Evolutionary conservation across 1,140 invertebrate genomes (phyloP), one percentile per base, ranked within the genome.

Genomic region (Mactra quadrangularis): DNA sequence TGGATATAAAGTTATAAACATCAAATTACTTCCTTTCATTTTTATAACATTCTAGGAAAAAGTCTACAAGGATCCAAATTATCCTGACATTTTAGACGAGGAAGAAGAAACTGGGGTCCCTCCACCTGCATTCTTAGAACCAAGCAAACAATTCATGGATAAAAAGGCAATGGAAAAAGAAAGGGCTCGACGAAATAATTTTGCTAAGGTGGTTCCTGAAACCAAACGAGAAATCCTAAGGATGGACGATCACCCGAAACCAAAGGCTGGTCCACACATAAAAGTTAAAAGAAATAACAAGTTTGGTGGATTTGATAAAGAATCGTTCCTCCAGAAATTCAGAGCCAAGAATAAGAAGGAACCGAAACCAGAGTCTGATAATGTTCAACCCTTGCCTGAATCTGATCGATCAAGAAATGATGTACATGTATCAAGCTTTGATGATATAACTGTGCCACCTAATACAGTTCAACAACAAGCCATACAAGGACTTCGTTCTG

Each of bases 81-180:
- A 47, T 25, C 64, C 64, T n/a, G 64, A 68, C 29, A 25, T 68
- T 2, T 25, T 68, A 31, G 64, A 68, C 31, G 64, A 68, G n/a
- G 64, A 68, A 50, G 45, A 68, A 19, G 45, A 50, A n/a, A 50
- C 64, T 31, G 64, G 64, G 0, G 64, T 68, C 19, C 64, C 64
- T 27, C 64, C 64, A 29, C 11, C 38, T 31, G 64, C 64, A 4
- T 68, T 68, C 41, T 15, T 52, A 29, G 38, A 47, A 1, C 38
- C 64, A 15, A 68, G 45, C 27, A 50, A 68, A 17, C 41, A 68
- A 50, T 27, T 31, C 45, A 68, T 47, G 31, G 64, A 50, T 1
- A 50, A 50, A 29, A 68, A 68, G 31, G 38, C 15, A 15, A 6
- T 41, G 6, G 64, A 68, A n/a, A 68, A 31, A 17, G 64, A 68